Conservation (phyloP, 2,888 invertebrate species). For the Xanthia icteritia region DNA sequence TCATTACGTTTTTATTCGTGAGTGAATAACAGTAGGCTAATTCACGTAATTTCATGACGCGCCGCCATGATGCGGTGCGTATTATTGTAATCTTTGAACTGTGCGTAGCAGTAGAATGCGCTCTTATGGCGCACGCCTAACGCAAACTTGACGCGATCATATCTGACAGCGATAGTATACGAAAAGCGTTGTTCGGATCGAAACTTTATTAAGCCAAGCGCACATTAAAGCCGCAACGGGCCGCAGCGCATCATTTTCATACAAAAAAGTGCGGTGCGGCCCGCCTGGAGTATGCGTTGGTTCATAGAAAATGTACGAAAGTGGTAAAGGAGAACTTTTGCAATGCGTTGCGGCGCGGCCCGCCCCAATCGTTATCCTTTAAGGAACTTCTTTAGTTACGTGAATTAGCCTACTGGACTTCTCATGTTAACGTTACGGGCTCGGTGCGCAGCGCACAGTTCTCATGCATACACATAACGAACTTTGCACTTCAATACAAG, state of each 20-base stretch:
- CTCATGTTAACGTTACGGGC: background rate
- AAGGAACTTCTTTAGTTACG: background rate
- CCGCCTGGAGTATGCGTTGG: background rate
- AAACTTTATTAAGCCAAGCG: background rate
- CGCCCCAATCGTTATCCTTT: background rate
- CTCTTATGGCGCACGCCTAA: background rate
- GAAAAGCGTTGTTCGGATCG: background rate
- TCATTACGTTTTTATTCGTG: conserved; percentile 5
- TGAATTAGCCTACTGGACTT: conserved; percentile 2
- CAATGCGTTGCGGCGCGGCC: background rate
- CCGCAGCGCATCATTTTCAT: background rate
- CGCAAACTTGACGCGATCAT: background rate
- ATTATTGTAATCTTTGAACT: background rate
- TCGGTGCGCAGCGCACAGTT: conserved; percentile 8
- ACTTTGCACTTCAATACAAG: conserved; percentile 4
- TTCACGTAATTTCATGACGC: background rate
- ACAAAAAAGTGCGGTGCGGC: background rate
- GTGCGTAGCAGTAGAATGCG: background rate
- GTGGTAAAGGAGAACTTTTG: background rate
- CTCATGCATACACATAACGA: conserved; percentile 31
- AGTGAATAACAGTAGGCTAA: conserved; percentile 15
- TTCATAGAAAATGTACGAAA: no score
- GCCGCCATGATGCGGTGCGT: background rate
- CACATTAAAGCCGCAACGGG: background rate
- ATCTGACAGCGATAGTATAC: background rate